Evolutionary conservation across 1,140 invertebrate genomes (phyloP).

Genomic region (Zaprionus tsacasi): DNA sequence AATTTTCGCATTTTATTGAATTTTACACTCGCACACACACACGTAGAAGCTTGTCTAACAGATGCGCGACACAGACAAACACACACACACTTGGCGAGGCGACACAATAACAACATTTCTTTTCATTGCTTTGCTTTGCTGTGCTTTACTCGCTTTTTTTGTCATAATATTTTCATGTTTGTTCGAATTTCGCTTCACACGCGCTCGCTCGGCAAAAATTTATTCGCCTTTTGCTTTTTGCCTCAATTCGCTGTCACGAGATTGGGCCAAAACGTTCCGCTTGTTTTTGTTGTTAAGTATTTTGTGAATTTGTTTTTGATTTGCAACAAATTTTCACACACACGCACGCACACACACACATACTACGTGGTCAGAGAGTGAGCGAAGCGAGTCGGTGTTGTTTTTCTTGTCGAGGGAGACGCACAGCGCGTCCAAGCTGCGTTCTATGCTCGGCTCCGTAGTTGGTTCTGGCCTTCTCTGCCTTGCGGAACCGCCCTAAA

Average conservation of each 20-base stretch:
- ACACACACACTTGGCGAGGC: slow-evolving; percentile 27
- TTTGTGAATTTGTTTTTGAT: slow-evolving; percentile 56
- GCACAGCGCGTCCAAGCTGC: slow-evolving; percentile 48
- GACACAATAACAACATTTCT: slow-evolving; percentile 71
- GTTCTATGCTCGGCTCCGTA: slow-evolving; percentile 53
- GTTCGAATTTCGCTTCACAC: slow-evolving; percentile 42
- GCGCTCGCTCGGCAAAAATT: slow-evolving; percentile 23
- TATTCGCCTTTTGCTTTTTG: slow-evolving; percentile 32
- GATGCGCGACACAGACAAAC: slow-evolving; percentile 36
- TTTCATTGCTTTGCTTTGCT: slow-evolving; percentile 9
- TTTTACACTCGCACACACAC: slow-evolving; percentile 61
- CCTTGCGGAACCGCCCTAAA: slow-evolving; percentile 84
- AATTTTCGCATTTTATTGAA: slow-evolving; percentile 78
- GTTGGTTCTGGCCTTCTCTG: slow-evolving; percentile 61
- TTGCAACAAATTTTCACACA: slow-evolving; percentile 54
- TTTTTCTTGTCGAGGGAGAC: slow-evolving; percentile 34
- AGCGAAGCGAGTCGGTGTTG: not conserved
- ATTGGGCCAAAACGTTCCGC: slow-evolving; percentile 11
- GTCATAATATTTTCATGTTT: slow-evolving; percentile 72
- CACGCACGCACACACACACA: slow-evolving; percentile 14
- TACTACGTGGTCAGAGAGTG: slow-evolving; percentile 17
- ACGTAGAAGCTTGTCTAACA: slow-evolving; percentile 41
- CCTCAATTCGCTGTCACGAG: slow-evolving; percentile 31
- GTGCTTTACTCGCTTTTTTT: slow-evolving; percentile 44
- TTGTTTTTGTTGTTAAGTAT: slow-evolving; percentile 48